These are phyloP conservation scores for Xiphias gladius DNA, from an alignment of 2,113 vertebrate genomes.

Conservation along the genomic window DNA sequence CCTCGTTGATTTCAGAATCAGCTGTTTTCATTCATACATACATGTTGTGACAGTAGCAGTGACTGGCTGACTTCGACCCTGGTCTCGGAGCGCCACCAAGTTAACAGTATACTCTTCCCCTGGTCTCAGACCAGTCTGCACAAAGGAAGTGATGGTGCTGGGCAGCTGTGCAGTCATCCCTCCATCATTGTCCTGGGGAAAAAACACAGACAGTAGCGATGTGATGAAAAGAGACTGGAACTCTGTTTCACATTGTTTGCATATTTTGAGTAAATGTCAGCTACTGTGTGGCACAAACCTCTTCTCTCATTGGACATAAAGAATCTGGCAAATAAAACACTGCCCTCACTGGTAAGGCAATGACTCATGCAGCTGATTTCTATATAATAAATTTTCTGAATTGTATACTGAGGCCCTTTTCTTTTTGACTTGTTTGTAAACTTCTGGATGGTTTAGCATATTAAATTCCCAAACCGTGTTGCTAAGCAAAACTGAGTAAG, in stretches of 20 bases:
- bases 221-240: neutral
- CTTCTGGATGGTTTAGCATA: constrained; percentile 36
- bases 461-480: constrained; percentile 31
- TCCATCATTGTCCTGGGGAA: constrained; percentile 92
- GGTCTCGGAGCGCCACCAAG: constrained; percentile 93
- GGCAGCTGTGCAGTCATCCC: constrained; percentile 97
- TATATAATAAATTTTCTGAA: neutral
- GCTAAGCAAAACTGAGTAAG: constrained; percentile 13
- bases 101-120: constrained; percentile 97
- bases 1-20: neutral
- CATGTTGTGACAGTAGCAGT: constrained; percentile 91
- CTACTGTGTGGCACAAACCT: neutral
- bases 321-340: constrained; percentile 9
- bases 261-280: constrained; percentile 40
- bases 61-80: constrained; percentile 91
- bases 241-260: neutral
- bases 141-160: constrained; percentile 94
- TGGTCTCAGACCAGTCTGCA: constrained; percentile 94
- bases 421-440: constrained; percentile 8
- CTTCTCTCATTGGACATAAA: constrained; percentile 13
- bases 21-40: constrained; percentile 78
- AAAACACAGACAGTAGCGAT: constrained; percentile 13
- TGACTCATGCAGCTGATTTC: constrained; percentile 16
- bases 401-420: neutral
- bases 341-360: neutral